These are phyloP conservation scores for Vicugna pacos DNA, from an alignment of 2,113 vertebrate species.

Conservation along the genomic window DNA sequence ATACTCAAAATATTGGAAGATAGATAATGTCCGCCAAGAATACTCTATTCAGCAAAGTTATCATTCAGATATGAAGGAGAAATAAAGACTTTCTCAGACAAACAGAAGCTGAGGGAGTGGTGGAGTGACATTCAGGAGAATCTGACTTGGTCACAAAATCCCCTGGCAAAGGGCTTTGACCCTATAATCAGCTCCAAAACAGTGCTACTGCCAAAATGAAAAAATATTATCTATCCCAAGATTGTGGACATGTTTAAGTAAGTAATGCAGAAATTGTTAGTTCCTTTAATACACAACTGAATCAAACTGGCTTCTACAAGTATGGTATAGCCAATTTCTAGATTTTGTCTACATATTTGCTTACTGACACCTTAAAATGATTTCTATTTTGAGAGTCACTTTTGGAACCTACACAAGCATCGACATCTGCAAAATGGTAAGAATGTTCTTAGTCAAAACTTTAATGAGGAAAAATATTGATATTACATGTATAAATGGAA, in stretches of 20 bases:
- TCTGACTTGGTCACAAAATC: not conserved
- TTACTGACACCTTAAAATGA: not conserved
- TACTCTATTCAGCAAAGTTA: not conserved
- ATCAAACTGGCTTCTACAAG: not conserved
- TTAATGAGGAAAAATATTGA: conserved; percentile 12
- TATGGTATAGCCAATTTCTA: not conserved
- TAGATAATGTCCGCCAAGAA: not conserved
- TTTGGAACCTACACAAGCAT: not conserved
- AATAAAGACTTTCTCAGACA: not conserved
- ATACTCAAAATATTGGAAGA: not conserved
- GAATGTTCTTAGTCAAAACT: not conserved
- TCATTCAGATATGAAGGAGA: not conserved
- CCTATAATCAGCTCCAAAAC: not conserved
- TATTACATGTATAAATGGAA: not conserved
- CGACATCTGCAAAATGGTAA: not conserved
- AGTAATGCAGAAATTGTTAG: not conserved
- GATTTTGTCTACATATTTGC: not conserved
- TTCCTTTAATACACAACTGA: not conserved
- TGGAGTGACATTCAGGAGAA: not conserved
- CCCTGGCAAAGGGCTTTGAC: not conserved
- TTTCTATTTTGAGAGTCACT: not conserved
- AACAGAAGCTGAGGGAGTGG: not conserved
- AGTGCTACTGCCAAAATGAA: not conserved
- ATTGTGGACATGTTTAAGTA: not conserved
- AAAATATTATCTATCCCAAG: not conserved